These are phyloP conservation scores for Crypturellus tataupa DNA, from an alignment of 2,797 vertebrate species.

Conservation along the genomic window DNA sequence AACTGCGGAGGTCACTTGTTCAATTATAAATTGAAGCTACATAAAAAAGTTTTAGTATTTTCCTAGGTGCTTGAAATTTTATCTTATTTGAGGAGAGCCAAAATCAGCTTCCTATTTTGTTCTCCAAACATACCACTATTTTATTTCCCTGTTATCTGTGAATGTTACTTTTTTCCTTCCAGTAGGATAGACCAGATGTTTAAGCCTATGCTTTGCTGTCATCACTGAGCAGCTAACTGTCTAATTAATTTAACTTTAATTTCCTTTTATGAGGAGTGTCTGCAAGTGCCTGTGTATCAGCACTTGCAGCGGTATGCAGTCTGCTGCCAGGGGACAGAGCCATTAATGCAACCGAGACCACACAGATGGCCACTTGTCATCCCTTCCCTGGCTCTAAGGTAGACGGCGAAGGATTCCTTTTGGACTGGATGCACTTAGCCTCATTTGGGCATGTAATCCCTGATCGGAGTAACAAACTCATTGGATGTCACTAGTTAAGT, in stretches of 20 bases:
- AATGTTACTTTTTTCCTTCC: neutral
- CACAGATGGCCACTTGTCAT: neutral
- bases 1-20: neutral
- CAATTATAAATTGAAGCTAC: neutral
- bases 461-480: neutral
- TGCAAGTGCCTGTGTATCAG: neutral
- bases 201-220: neutral
- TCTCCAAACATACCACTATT: neutral
- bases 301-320: neutral
- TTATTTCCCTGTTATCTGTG: neutral
- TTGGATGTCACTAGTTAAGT: neutral
- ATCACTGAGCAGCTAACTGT: neutral
- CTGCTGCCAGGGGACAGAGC: neutral
- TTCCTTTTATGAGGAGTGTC: neutral
- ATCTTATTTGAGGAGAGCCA: neutral
- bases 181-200: neutral
- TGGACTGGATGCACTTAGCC: neutral
- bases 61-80: neutral
- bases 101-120: neutral
- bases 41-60: neutral
- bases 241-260: neutral
- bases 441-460: fast-evolving
- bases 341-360: neutral
- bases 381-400: neutral
- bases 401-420: neutral